Base-by-base conservation (phyloP, 2,113 vertebrate species). In the Sclerurus mexicanus region DNA sequence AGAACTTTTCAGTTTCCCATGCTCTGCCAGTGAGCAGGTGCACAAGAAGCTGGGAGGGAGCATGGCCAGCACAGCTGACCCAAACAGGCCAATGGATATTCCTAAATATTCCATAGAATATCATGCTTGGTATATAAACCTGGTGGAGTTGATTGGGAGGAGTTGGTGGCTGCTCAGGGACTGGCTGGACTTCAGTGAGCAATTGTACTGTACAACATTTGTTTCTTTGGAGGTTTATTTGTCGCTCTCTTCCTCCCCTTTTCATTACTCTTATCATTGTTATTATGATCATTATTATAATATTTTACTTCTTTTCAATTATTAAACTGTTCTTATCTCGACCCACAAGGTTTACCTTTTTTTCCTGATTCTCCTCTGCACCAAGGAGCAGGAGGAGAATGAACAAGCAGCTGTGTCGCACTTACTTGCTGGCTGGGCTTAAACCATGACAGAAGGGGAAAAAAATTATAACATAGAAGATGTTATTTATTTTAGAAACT, bases 41-140 rank as follows among this genome's bases (percentile, higher is more conserved):
- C 28, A 44, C 14, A 62, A 19, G 12, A 33, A 69, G 14, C 47
- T 13, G 28, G 12, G n/a, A 69, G 28, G n/a, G 12, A 53, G 9
- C 46, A 24, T 5, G 28, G 49, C 17, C 27, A 33, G 47, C n/a
- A 28, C 18, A n/a, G 39, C 39, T 39, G 46, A 60, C 14, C 33
- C 33, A 28, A 53, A 39, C 0, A 6, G 28, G 46, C 28, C 12
- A 7, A 30, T 30, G 60, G 35, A 20, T 30, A 56, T 66, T 58
- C 11, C 17, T 56, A 20, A 20, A 33, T 13, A 1, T 10, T 7
- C 24, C 42, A n/a, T 0, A 7, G 40, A 33, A 33, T 4, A 3
- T 3, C 24, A 12, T 8, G 19, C 5, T 42, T 52, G 47, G 37
- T 3, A 5, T 10, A 21, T 12, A 31, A 72, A 24, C 25, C 9